Base-by-base conservation (phyloP, 1,140 invertebrate genomes). In the Oppia nitens region DNA sequence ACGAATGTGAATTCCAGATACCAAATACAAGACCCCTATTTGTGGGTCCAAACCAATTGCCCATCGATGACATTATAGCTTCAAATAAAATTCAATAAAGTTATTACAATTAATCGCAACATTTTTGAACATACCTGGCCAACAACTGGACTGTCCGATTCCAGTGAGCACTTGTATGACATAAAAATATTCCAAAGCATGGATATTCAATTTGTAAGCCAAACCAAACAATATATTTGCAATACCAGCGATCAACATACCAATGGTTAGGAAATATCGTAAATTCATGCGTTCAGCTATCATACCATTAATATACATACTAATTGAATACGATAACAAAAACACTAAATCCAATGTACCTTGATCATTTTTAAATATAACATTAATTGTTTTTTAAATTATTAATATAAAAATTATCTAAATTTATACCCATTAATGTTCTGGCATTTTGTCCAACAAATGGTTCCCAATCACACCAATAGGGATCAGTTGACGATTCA, bases 1-100 rank as follows among this genome's bases (percentile, higher is more conserved):
- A 92, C 0, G 91, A 95, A 65, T 97, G 91, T 1, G 90, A 92
- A 72, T 97, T 97, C 78, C 78, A 97, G 17, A 96, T 77, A 12
- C 92, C 93, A 73, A 95, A 94, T 63, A 96, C 90, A 3, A 96
- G 73, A 20, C 92, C 92, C 69, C 71, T 65, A 55, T 72, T 72
- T 65, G 53, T 62, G 65, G 49, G 47, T 0, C 90, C 91, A 74
- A 90, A 95, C 93, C 93, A 97, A 67, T 95, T 92, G 14, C 86
- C n/a, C n/a, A n/a, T n/a, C 86, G 25, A 97, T 81, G 12, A 87
- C 81, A 11, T 90, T 83, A 0, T n/a, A n/a, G n/a, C n/a, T n/a
- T 87, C 24, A 97, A 81, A 12, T 87, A 82, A 12, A 91, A 83
- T 0, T 96, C 90, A n/a, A n/a, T n/a, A n/a, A n/a, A n/a, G n/a